Conservation (phyloP, 1,140 invertebrate genomes). For the Choristoneura fumiferana region DNA sequence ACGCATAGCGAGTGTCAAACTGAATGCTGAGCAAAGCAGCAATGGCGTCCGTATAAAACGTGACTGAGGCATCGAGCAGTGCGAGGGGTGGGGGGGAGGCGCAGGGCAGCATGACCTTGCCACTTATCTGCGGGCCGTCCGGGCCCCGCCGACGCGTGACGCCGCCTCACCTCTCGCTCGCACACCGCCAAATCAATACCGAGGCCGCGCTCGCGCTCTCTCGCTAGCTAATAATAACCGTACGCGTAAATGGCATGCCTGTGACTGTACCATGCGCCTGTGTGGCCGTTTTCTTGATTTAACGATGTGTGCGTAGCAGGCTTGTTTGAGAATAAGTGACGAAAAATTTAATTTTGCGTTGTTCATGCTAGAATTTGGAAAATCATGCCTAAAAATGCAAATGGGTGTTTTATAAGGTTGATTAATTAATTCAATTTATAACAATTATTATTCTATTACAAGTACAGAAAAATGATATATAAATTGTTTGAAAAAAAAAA, state of each 20-base stretch:
- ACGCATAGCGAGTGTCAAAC: neutral
- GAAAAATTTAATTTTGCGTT: no score
- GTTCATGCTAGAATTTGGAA: no score
- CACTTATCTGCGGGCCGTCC: constrained; percentile 54
- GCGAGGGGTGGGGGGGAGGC: constrained; percentile 26
- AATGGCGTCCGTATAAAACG: no score
- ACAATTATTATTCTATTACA: no score
- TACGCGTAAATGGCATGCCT: constrained; percentile 7
- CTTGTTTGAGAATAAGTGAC: no score
- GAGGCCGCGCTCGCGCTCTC: constrained; percentile 36
- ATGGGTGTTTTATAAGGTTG: no score
- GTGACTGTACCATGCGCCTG: constrained; percentile 29
- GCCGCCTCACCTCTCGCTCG: constrained; percentile 43
- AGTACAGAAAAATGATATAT: no score
- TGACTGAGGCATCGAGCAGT: constrained; percentile 21
- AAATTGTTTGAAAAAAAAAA: no score
- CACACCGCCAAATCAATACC: constrained; percentile 48
- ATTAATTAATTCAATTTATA: no score
- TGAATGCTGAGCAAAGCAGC: no score
- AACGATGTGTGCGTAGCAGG: constrained; percentile 26
- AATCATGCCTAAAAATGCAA: no score
- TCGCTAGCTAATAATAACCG: constrained; percentile 68
- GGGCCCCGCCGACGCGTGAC: constrained; percentile 38
- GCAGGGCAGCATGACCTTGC: constrained; percentile 55
- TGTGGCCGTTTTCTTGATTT: constrained; percentile 44